Evolutionary conservation across 1,140 invertebrate species (phyloP).

Genomic region (Drosophila auraria): DNA sequence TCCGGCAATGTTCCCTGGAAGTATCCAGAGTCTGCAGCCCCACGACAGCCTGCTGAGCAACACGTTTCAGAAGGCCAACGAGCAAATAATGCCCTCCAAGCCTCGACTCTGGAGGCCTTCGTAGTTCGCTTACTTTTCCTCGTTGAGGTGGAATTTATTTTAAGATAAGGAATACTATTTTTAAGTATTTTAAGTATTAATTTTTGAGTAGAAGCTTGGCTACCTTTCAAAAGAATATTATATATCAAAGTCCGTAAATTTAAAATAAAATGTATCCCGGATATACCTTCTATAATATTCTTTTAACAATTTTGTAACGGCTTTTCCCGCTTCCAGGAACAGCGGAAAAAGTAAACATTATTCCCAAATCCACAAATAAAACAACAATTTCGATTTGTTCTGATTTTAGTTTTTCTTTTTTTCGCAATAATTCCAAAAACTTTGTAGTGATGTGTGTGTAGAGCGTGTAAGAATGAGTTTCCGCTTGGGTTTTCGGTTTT

Average conservation of each 20-base stretch:
- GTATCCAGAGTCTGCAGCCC: slow-evolving; percentile 16
- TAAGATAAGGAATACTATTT: too few species aligned
- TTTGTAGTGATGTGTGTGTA: slow-evolving; percentile 24
- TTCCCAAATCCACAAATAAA: not conserved
- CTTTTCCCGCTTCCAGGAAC: too few species aligned
- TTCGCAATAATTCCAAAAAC: slow-evolving; percentile 51
- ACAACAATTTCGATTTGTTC: slow-evolving; percentile 8
- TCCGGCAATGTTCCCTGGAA: slow-evolving; percentile 34
- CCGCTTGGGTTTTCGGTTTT: slow-evolving; percentile 4
- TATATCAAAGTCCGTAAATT: too few species aligned
- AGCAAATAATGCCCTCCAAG: slow-evolving; percentile 6
- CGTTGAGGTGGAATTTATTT: not conserved
- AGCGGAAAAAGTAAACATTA: not conserved
- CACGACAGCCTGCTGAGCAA: slow-evolving; percentile 1
- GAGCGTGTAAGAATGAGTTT: slow-evolving; percentile 15
- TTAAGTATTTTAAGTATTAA: too few species aligned
- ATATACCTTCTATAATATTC: too few species aligned
- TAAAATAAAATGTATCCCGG: too few species aligned
- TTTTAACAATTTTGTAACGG: too few species aligned
- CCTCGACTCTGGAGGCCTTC: slow-evolving; percentile 32
- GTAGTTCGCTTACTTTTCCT: slow-evolving; percentile 8
- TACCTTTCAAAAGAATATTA: too few species aligned
- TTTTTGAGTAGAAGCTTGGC: too few species aligned
- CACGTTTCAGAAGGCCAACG: slow-evolving; percentile 4
- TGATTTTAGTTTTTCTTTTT: slow-evolving; percentile 25